phyloP scores from a whole-genome alignment of 2,797 vertebrate species.

The Oryzias dopingdopingensis region DNA sequence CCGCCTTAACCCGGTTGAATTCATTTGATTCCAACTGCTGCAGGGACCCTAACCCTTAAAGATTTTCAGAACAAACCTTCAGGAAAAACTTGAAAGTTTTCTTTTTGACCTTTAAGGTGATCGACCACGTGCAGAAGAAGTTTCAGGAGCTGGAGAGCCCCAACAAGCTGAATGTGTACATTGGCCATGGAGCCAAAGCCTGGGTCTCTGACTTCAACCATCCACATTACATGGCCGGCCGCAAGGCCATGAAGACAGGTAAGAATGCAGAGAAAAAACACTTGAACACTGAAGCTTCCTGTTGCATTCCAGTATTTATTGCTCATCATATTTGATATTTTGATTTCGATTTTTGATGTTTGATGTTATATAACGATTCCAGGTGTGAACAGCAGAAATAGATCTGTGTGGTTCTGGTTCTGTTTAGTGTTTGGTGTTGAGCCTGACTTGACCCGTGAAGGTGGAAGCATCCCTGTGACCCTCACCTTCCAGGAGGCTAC shows the following conservation, averaged over 20 bases:
- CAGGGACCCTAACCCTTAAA: too few relatives aligned
- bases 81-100: background rate
- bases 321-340: too few relatives aligned
- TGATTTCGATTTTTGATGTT: too few relatives aligned
- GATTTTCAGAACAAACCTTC: too few relatives aligned
- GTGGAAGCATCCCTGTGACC: conserved; percentile 95
- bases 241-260: conserved; percentile 93
- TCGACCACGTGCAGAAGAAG: conserved; percentile 80
- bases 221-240: conserved; percentile 93
- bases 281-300: background rate
- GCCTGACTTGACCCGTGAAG: conserved; percentile 94
- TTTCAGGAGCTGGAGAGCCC: conserved; percentile 87
- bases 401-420: too few relatives aligned
- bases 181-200: conserved; percentile 90
- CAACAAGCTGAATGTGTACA: conserved; percentile 86
- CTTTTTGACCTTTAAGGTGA: conserved; percentile 73
- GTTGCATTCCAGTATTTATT: too few relatives aligned
- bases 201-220: conserved; percentile 99
- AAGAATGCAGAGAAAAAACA: background rate
- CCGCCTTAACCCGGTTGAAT: too few relatives aligned
- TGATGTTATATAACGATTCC: too few relatives aligned
- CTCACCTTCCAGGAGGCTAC: conserved; percentile 97
- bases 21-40: too few relatives aligned
- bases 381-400: too few relatives aligned
- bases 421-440: conserved; percentile 91